Conservation (phyloP, 2,113 vertebrate genomes). For the Paracyprichromis sp. region DNA sequence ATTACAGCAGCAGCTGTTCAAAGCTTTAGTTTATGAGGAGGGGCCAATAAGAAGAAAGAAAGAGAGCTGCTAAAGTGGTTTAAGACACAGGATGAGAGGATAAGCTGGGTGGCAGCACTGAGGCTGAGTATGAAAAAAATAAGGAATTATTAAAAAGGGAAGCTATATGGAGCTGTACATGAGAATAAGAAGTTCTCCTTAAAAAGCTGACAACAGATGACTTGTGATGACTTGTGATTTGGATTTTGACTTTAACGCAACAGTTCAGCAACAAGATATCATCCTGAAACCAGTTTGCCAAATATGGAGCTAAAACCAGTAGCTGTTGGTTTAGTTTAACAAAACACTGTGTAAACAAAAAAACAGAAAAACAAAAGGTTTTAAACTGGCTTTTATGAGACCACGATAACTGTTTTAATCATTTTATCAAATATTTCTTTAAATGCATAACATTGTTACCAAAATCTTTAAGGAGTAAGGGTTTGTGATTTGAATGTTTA, state of each 20-base stretch:
- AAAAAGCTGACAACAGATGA: neutral
- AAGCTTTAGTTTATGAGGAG: neutral
- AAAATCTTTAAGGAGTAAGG: neutral
- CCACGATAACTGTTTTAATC: neutral
- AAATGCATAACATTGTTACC: neutral
- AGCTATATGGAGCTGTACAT: neutral
- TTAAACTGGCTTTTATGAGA: neutral
- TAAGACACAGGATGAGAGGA: neutral
- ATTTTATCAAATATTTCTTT: neutral
- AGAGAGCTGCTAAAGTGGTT: neutral
- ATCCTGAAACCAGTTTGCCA: neutral
- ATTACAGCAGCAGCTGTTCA: neutral
- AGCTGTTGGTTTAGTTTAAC: neutral
- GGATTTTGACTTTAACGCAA: neutral
- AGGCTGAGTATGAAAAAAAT: fast-evolving
- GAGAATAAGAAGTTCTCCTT: neutral
- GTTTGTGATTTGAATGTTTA: neutral
- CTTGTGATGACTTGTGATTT: neutral
- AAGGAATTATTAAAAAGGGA: neutral
- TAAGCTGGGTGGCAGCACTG: neutral
- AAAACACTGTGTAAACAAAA: neutral
- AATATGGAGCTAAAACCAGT: neutral
- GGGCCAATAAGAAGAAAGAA: neutral
- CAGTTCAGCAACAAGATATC: neutral
- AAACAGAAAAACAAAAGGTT: neutral